Base-by-base conservation (phyloP, 2,797 vertebrate species). In the Geotria australis region DNA sequence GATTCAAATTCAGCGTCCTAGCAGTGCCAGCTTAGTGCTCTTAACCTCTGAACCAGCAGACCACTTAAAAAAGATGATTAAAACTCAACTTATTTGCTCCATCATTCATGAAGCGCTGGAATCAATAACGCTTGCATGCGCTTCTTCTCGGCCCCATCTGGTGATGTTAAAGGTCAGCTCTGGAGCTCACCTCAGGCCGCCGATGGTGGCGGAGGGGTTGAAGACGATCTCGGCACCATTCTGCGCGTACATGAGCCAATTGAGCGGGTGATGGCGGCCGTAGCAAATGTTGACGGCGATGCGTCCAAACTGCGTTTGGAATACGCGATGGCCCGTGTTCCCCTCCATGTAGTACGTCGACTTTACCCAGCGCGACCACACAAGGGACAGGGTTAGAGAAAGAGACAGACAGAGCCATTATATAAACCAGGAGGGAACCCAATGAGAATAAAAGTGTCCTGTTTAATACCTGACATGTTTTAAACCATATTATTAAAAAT, bases 261-360 rank as follows among this genome's bases (percentile, higher is more conserved):
- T 98, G 61, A 98, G 79, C 47, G 91, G 89, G 61, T 98, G 91
- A 63, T 98, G 91, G 7, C 84, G 80, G 2, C 89, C 88, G 0
- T 79, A 96, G 70, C 88, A 98, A 66, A 96, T 96, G 61, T 98
- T 96, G 60, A 94, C 77, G 2, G 84, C 84, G 10, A 95, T 79
- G 64, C 66, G 72, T 60, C 89, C 88, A 58, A 82, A 98, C 65
- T 74, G 79, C 0, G 89, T 98, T 71, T 94, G 79, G 70, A 96
- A 96, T 62, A 95, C 86, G 0, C 68, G 65, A 66, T 98, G 89
- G 38, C 83, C 80, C 2, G 74, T 80, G 70, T 91, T 71, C 1
- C 91, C 83, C 64, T 98, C 89, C 85, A 93, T 84, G 61, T 96
- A 96, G 65, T 96, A 95, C 0, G 81, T 77, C 4, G 91, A 91